These are phyloP conservation scores for Eudemis profundana DNA, from an alignment of 2,888 invertebrate species.

Conservation along the genomic window DNA sequence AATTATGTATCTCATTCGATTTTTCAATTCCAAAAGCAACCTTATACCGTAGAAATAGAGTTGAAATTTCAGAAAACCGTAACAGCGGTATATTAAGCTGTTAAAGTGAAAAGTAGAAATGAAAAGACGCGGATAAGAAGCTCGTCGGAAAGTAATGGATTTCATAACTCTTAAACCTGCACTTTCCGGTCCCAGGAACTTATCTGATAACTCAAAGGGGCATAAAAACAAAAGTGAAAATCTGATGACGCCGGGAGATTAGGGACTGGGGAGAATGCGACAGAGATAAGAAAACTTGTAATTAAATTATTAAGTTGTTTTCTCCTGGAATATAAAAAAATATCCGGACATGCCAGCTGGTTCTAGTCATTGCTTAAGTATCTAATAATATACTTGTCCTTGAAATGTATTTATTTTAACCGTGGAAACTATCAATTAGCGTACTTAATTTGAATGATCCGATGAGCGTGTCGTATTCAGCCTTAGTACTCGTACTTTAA, in stretches of 20 bases:
- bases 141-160: slow-evolving; percentile 47
- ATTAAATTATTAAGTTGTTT: too few species aligned
- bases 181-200: slow-evolving; percentile 33
- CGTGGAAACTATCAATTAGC: too few species aligned
- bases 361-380: too few species aligned
- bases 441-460: too few species aligned
- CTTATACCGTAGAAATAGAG: neutral
- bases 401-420: too few species aligned
- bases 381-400: too few species aligned
- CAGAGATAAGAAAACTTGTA: too few species aligned
- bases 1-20: neutral
- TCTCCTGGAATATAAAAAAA: too few species aligned
- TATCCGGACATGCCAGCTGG: too few species aligned
- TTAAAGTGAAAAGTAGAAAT: slow-evolving; percentile 47
- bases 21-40: neutral
- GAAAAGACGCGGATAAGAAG: slow-evolving; percentile 59
- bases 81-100: neutral
- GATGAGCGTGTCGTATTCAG: too few species aligned
- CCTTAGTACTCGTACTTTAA: too few species aligned
- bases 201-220: slow-evolving; percentile 35
- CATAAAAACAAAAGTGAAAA: slow-evolving; percentile 28
- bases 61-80: neutral
- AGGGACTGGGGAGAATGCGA: too few species aligned
- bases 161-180: slow-evolving; percentile 47
- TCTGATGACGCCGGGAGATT: slow-evolving; percentile 1